Base-by-base conservation (phyloP, 2,113 vertebrate species). In the Apaloderma vittatum region DNA sequence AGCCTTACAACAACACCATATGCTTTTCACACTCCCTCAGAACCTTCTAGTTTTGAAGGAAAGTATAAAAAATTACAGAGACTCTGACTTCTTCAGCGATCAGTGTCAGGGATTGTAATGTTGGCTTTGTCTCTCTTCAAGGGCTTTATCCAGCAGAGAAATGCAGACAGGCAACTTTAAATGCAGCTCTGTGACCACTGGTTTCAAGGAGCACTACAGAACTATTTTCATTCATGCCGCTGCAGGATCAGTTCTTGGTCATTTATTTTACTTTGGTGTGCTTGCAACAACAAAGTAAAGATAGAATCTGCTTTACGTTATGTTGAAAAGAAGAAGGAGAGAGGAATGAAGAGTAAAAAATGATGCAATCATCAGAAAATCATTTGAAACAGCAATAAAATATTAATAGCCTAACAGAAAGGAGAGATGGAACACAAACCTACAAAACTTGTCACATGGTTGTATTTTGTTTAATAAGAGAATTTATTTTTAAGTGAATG, bases 401-500 rank as follows among this genome's bases (percentile, higher is more conserved):
- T 55, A 48, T 81, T 84, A 79, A 48, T 65, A 81, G 65, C 12
- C 45, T 89, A 91, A 87, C 87, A 72, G 91, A 96, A 92, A 89
- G 51, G 65, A 91, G 51, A 74, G 61, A 52, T 36, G 40, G 51
- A 70, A 61, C 16, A 81, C 4, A 75, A 94, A 86, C 48, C 45
- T 92, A 76, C 51, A 55, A 45, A 89, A 72, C 2, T 49, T 45
- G 57, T 85, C 70, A 88, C 80, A 73, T 61, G 57, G 82, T 21
- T 94, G 62, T 36, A 55, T 95, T 96, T 80, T 93, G 51, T 91
- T 96, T 95, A 95, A 92, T 49, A 84, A 63, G 62, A 83, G 51
- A 94, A 93, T 86, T 92, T 94, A 75, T 94, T 96, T 83, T 88
- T 59, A 90, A 89, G 51, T 96, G 81, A 95, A 96, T 95, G 84